phyloP scores from a whole-genome alignment of 2,113 vertebrate genomes.

The Plectropomus leopardus region DNA sequence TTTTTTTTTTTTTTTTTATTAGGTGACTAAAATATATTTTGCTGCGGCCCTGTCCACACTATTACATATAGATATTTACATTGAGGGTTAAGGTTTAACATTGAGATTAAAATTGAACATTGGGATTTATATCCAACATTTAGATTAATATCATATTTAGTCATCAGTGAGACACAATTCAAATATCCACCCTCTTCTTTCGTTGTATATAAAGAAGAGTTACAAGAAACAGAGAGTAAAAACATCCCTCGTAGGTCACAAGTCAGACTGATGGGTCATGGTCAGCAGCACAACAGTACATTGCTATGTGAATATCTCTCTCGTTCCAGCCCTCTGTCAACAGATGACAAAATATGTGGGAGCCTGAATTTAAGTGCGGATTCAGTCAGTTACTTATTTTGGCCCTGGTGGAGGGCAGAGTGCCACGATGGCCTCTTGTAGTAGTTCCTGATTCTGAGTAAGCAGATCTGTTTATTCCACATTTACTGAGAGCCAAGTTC shows the following conservation, averaged over 20 bases:
- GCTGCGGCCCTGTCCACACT: no score
- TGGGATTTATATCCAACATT: neutral
- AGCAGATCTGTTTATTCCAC: constrained; percentile 58
- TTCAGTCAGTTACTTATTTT: constrained; percentile 63
- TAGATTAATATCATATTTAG: neutral
- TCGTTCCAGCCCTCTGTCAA: constrained; percentile 64
- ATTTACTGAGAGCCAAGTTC: constrained; percentile 49
- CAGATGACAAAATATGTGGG: constrained; percentile 59
- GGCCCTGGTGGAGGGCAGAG: constrained; percentile 47
- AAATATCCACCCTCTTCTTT: neutral
- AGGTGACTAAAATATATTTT: no score
- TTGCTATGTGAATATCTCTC: constrained; percentile 17
- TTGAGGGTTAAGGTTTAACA: neutral
- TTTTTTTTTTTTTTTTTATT: no score
- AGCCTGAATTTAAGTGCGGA: constrained; percentile 52
- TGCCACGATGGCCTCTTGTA: constrained; percentile 44
- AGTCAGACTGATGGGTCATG: neutral
- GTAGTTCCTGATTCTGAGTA: constrained; percentile 56
- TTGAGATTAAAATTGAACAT: no score
- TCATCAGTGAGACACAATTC: neutral
- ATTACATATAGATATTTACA: neutral
- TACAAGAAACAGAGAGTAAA: constrained; percentile 1
- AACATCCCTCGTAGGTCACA: neutral
- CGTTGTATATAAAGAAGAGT: neutral
- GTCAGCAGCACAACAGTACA: constrained; percentile 2